phyloP scores from a whole-genome alignment of 2,113 vertebrate species.

The Nettapus auritus region DNA sequence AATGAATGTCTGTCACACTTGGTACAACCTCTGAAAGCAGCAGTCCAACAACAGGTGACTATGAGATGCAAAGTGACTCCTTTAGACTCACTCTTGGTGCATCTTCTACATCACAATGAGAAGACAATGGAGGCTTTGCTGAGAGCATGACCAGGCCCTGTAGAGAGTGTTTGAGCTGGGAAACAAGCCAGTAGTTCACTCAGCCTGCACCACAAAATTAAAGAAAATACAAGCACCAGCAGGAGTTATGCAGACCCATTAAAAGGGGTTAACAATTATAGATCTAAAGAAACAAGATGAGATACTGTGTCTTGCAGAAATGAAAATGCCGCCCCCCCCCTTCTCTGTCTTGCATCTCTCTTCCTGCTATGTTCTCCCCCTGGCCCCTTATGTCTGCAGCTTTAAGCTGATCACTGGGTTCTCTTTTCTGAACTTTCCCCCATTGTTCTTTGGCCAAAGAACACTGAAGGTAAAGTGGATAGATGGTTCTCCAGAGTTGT shows the following conservation, averaged over 20 bases:
- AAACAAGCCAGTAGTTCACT: background rate
- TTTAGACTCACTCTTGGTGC: background rate
- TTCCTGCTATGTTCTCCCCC: background rate
- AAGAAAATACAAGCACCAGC: background rate
- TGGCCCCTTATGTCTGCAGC: background rate
- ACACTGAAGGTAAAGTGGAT: background rate
- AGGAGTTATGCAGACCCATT: background rate
- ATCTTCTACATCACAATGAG: background rate
- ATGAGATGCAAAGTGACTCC: background rate
- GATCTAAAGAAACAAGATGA: background rate
- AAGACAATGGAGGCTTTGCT: background rate
- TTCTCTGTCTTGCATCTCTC: background rate
- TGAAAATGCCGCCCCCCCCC: rapidly evolving
- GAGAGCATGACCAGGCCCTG: background rate
- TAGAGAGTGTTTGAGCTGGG: background rate
- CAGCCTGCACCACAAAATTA: background rate
- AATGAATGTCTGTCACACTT: background rate
- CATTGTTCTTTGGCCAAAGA: background rate
- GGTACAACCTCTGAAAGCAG: background rate
- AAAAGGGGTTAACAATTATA: background rate
- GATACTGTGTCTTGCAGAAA: background rate
- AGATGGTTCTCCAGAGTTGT: background rate
- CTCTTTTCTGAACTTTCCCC: background rate
- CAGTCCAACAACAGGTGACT: background rate
- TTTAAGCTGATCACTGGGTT: background rate